Percentiles rank a stretch among this genome's conserved stretches.
Conservation (phyloP, 2,797 vertebrate species). For the Heliangelus exortis region DNA sequence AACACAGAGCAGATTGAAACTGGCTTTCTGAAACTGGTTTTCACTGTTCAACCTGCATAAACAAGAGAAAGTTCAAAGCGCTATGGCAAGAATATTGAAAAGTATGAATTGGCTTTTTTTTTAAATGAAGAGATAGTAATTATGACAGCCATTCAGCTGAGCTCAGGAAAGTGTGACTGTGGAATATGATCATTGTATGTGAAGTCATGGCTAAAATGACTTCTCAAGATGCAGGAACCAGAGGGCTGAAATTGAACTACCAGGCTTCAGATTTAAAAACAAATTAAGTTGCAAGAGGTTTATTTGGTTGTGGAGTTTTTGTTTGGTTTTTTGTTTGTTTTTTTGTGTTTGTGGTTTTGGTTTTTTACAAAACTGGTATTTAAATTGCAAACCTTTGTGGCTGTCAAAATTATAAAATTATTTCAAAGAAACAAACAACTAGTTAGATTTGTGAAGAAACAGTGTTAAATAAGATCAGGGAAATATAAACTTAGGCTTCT, state of each 20-base stretch:
- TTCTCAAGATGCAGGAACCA: background rate
- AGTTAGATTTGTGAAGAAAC: background rate
- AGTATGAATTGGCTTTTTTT: background rate
- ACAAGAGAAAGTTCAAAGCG: slow-evolving; percentile 10
- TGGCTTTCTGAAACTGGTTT: background rate
- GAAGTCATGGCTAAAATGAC: background rate
- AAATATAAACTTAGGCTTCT: background rate
- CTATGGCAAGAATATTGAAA: background rate
- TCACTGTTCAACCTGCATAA: background rate
- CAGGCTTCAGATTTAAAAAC: background rate
- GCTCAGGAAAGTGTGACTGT: background rate
- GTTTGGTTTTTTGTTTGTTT: background rate
- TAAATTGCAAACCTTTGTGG: background rate
- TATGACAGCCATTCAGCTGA: background rate
- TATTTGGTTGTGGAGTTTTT: no score
- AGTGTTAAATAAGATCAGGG: background rate
- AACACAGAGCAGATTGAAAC: background rate
- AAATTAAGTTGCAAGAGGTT: background rate
- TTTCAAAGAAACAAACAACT: background rate
- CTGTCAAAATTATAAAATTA: background rate
- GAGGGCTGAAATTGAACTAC: background rate
- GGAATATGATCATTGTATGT: background rate
- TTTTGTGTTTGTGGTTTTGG: no score
- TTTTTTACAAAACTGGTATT: background rate
- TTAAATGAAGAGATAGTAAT: background rate